Percentiles rank a stretch among this genome's conserved stretches.
Conservation (phyloP, 1,140 invertebrate genomes). For the Neelides sp. region DNA sequence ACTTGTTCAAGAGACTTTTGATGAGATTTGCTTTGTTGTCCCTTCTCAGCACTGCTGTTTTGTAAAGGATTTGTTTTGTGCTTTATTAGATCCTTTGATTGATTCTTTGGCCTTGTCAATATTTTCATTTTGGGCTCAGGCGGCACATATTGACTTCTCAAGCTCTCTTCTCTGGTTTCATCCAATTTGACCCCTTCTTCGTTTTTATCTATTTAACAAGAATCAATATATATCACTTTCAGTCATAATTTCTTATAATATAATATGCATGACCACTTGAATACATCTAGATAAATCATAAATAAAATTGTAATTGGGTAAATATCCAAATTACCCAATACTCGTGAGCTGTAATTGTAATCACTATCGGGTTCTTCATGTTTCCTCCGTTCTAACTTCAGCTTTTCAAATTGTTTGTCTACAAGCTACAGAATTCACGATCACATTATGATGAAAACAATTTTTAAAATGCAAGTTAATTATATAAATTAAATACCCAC, state of each 20-base stretch:
- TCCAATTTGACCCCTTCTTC: conserved; percentile 25
- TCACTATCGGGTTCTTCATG: no score
- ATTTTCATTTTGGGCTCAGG: conserved; percentile 68
- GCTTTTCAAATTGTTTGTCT: conserved; percentile 29
- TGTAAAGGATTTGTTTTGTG: no score
- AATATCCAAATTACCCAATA: no score
- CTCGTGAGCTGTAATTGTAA: no score
- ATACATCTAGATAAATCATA: no score
- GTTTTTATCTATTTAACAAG: neutral
- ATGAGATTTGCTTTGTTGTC: no score
- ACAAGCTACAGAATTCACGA: conserved; percentile 33
- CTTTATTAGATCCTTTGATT: no score
- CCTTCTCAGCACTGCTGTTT: no score
- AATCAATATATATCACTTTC: no score
- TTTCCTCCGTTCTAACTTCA: conserved; percentile 17
- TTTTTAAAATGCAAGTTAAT: neutral
- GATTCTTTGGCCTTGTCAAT: conserved; percentile 54
- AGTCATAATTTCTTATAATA: no score
- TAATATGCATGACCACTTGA: no score
- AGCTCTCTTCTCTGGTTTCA: conserved; percentile 34
- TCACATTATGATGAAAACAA: neutral
- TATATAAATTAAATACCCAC: neutral
- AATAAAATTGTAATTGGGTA: no score
- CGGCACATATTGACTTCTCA: conserved; percentile 45
- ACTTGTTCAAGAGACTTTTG: neutral